Conservation (phyloP, 2,888 invertebrate genomes). For the Platypus cylindrus region DNA sequence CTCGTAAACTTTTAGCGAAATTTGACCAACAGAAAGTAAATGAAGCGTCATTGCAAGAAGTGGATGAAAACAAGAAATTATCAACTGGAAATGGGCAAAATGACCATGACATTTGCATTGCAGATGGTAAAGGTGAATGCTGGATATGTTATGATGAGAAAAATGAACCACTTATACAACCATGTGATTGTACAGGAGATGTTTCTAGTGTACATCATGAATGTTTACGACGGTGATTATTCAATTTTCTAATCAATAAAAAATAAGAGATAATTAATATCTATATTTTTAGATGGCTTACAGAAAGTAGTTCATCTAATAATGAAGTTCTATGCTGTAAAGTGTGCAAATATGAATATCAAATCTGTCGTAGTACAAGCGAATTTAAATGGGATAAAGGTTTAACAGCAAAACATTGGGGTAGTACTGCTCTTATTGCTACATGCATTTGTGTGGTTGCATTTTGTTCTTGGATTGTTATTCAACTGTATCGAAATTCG, state of each 20-base stretch:
- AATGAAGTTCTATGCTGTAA: constrained; percentile 48
- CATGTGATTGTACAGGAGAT: constrained; percentile 84
- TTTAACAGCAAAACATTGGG: constrained; percentile 73
- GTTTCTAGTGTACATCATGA: constrained; percentile 88
- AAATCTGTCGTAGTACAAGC: constrained; percentile 62
- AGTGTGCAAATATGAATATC: constrained; percentile 74
- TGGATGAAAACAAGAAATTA: constrained; percentile 9
- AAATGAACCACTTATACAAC: constrained; percentile 72
- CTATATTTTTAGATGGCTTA: constrained; percentile 50
- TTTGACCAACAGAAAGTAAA: constrained; percentile 19
- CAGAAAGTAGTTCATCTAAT: constrained; percentile 47
- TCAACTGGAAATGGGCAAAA: no score
- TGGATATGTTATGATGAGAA: constrained; percentile 92
- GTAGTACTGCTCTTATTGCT: constrained; percentile 67
- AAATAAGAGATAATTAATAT: no score
- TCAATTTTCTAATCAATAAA: no score
- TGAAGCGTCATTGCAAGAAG: constrained; percentile 18
- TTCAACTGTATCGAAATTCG: constrained; percentile 65
- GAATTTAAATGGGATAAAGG: constrained; percentile 75
- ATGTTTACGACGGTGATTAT: constrained; percentile 53
- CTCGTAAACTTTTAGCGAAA: constrained; percentile 64
- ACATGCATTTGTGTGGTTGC: constrained; percentile 66
- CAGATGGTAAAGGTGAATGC: constrained; percentile 63
- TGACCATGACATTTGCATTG: no score
- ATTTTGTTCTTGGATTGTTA: constrained; percentile 66